A percentile compares a stretch with the other conserved stretches of the same genome.
These are phyloP conservation scores for Pseudococcus jackbeardsleyi DNA, from an alignment of 2,888 invertebrate species.

Conservation along the genomic window DNA sequence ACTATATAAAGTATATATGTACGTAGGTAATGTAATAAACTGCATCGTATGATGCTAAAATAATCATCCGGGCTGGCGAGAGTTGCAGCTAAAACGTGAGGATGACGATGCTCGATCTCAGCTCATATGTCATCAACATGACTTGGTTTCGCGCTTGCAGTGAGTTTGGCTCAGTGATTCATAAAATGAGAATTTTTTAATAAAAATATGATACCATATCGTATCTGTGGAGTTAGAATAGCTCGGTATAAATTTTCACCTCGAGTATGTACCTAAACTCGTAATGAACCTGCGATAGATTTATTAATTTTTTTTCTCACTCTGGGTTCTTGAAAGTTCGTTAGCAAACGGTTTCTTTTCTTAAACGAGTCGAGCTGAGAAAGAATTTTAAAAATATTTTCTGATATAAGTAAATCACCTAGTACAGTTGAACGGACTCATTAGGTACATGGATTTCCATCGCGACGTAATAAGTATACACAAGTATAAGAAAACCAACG, in stretches of 20 bases:
- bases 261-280: background rate
- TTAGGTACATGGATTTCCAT: slow-evolving; percentile 20
- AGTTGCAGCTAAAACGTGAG: background rate
- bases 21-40: slow-evolving; percentile 54
- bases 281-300: background rate
- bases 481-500: slow-evolving; percentile 21
- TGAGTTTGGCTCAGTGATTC: slow-evolving; percentile 20
- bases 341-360: background rate
- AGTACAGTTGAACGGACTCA: slow-evolving; percentile 26
- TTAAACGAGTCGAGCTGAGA: background rate
- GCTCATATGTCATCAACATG: slow-evolving; percentile 56
- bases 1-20: too few relatives aligned
- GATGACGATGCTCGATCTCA: background rate
- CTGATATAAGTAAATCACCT: slow-evolving; percentile 4
- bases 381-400: background rate
- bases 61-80: slow-evolving; percentile 43
- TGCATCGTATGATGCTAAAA: slow-evolving; percentile 57
- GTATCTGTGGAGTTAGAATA: background rate
- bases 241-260: background rate
- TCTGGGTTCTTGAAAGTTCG: background rate
- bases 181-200: slow-evolving; percentile 20
- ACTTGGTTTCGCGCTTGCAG: slow-evolving; percentile 2
- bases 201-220: background rate
- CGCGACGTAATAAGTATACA: background rate
- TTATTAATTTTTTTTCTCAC: slow-evolving; percentile 5